Evolutionary conservation across 2,888 invertebrate species (phyloP), one percentile per base, ranked within the genome.

Genomic region (Cacoxenus indagator): DNA sequence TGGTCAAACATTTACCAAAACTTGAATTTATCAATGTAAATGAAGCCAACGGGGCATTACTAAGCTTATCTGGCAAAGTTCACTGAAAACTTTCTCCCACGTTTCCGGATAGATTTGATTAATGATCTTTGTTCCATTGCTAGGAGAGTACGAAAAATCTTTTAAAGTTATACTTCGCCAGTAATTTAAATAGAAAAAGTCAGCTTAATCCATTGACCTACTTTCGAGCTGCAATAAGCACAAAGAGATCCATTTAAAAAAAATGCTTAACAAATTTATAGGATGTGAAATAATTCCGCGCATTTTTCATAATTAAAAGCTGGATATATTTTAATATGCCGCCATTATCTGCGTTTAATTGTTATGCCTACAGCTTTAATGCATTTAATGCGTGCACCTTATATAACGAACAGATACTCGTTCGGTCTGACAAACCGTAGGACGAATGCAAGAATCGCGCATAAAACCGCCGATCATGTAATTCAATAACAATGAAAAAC

Each of bases 401-500:
- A 51, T 51, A 51, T 51, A 6, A 22, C 19, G 1, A 51, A 22
- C 4, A 48, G 48, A 48, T 17, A 48, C 8, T 19, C 17, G 5
- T 3, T 19, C 51, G 37, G 5, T 1, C 37, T 2, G 14, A 8
- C 37, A 37, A 37, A 37, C 1, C 8, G 37, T 14, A 37, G 14
- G 37, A 8, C 37, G 14, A 37, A 11, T 37, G 8, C 8, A 37
- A 2, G 22, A n/a, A 51, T 51, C 19, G 22, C 17, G 51, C 26
- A 27, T 26, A 45, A 62, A 14, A 24, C 24, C 43, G 45, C 24
- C 61, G 43, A 67, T 70, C 75, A 70, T 74, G 73, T 73, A 71
- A 73, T 67, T 68, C 61, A 70, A 64, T 57, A 68, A 61, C 61
- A 67, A 81, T 78, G 69, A 67, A 69, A 74, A 70, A 48, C 68